Evolutionary conservation across 1,140 invertebrate genomes (phyloP), one percentile per base, ranked within the genome.

Genomic region (Cryptotermes secundus): DNA sequence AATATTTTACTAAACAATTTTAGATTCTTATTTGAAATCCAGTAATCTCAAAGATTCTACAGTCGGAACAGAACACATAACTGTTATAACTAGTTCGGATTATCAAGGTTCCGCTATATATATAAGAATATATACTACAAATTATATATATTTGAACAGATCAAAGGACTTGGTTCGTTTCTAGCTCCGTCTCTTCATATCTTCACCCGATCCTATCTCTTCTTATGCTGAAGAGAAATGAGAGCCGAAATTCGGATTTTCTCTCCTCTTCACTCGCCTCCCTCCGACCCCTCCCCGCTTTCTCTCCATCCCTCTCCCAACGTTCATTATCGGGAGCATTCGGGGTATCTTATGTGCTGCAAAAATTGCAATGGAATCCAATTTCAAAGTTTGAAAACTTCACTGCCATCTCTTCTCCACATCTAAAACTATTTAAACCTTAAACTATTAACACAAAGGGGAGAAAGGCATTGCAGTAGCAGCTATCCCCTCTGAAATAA

Each of bases 321-420:
- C n/a, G 26, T 72, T 72, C 59, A 72, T 72, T 72, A 72, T 72
- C n/a, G 59, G 59, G 59, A 72, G 59, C 26, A 72, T 72, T 72
- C 59, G 31, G 59, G 59, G n/a, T 72, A 26, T 72, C 59, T 72
- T 72, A 72, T 72, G 59, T 72, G 59, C 59, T 72, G 59, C 59
- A 72, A 72, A 72, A 72, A 72, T 72, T 72, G 59, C 26, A 72
- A 72, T 72, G 59, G 59, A 72, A 72, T 72, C 59, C 59, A 72
- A 72, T 72, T 72, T 72, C 59, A 31, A 72, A 72, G 59, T 72
- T 72, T 72, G 26, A 26, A 72, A 72, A 72, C 59, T 72, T 72
- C n/a, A 31, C 59, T 72, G 59, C 59, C 59, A 72, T 72, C 59
- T 72, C 59, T 72, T 31, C n/a, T n/a, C 59, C 26, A 72, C 4